A percentile compares a stretch with the other conserved stretches of the same genome.
These are phyloP conservation scores for Tricholaema leucomelas DNA, from an alignment of 2,113 vertebrate species.

Conservation along the genomic window DNA sequence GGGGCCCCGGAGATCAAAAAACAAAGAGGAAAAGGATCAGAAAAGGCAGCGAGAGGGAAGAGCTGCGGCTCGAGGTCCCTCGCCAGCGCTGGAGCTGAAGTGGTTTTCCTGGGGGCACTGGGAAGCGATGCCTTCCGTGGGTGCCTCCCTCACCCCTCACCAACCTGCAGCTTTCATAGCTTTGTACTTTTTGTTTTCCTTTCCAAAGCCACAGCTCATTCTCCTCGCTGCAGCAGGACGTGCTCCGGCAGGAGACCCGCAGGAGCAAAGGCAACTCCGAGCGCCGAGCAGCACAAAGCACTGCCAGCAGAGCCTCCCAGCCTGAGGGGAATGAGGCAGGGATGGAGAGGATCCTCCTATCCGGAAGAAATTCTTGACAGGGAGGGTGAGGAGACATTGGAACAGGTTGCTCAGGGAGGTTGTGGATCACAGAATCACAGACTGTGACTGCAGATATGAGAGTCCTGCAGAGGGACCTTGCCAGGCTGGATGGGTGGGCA, in stretches of 20 bases:
- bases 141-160: neutral
- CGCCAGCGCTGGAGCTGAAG: neutral
- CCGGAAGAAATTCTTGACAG: too few relatives aligned
- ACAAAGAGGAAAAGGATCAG: neutral
- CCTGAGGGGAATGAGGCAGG: fast-evolving
- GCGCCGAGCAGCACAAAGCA: fast-evolving
- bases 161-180: neutral
- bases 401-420: too few relatives aligned
- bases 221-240: fast-evolving
- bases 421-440: too few relatives aligned
- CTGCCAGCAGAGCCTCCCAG: neutral
- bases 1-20: conserved; percentile 6
- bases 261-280: neutral
- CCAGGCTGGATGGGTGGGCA: too few relatives aligned
- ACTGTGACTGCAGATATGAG: too few relatives aligned
- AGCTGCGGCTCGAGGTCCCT: neutral
- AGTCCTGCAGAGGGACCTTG: too few relatives aligned
- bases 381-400: too few relatives aligned
- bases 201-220: neutral
- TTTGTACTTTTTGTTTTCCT: fast-evolving
- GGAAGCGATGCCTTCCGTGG: fast-evolving
- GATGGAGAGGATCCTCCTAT: neutral
- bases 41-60: neutral
- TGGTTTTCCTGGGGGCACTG: neutral
- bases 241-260: fast-evolving